Evolutionary conservation across 2,888 invertebrate species (phyloP), one percentile per base, ranked within the genome.

Genomic region (Odiellus spinosus): DNA sequence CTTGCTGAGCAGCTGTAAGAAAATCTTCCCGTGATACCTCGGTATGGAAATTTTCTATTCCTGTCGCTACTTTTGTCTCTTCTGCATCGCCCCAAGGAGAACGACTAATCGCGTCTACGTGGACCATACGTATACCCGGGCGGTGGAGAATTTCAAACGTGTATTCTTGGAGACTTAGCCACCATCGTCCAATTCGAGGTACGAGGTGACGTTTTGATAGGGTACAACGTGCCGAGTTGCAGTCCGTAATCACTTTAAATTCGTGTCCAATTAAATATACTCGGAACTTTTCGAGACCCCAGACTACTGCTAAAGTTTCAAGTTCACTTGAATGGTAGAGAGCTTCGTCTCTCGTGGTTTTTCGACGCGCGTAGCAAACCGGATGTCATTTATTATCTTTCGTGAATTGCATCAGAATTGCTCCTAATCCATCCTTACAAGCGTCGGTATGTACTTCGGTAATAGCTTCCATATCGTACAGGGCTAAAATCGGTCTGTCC

Each of bases 61-160:
- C 26, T 8, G 4, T 26, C 4, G 26, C 26, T 26, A 26, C 8
- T 6, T 26, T 8, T 8, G 26, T 26, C 26, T 26, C 26, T 8
- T 26, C 26, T 8, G 26, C 26, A 8, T 26, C 26, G 8, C 8
- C 26, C 26, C 26, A 26, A 26, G 26, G 26, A 6, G 26, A 26
- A 11, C 45, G 43, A 15, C 44, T 47, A 2, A 47, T 11, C 1
- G 48, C 45, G 36, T 48, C 48, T 3, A 48, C 48, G n/a, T 48
- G 48, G 14, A 17, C 17, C 42, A 45, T 48, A 33, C 39, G 19
- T n/a, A 4, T 6, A 12, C 42, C 48, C n/a, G 45, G 19, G 5
- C 45, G 8, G 15, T 49, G 42, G 1, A 32, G 2, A 12, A 48
- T 21, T 19, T 42, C 42, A 18, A 42, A 49, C n/a, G 42, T 17